A percentile compares a stretch with the other conserved stretches of the same genome.
These are phyloP conservation scores for Perdita meconis DNA, from an alignment of 2,888 invertebrate genomes.

Conservation along the genomic window DNA sequence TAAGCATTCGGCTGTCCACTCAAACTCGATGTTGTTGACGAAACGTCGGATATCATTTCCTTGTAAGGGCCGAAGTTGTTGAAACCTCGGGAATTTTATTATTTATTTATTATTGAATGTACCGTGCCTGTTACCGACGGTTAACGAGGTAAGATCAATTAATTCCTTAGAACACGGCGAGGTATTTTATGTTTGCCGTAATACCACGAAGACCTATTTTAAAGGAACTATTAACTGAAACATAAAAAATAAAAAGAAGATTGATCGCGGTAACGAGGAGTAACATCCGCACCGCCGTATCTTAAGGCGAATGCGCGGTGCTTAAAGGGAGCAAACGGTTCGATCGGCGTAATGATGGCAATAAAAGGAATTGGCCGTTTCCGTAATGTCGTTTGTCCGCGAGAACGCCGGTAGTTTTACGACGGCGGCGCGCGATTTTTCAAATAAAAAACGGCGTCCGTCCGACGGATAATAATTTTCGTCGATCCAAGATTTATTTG, in stretches of 20 bases:
- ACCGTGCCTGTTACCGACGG: neutral
- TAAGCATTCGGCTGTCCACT: neutral
- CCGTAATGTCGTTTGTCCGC: constrained; percentile 7
- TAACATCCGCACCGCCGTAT: neutral
- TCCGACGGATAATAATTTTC: constrained; percentile 34
- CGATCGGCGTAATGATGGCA: constrained; percentile 21
- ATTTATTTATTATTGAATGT: neutral
- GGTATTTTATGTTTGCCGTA: neutral
- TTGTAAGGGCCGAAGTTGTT: neutral
- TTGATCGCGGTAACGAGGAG: neutral
- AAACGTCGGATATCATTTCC: neutral
- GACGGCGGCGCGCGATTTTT: constrained; percentile 47
- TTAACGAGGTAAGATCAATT: neutral
- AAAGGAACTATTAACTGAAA: no score
- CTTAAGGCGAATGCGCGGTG: neutral
- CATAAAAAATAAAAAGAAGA: neutral
- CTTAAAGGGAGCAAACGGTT: neutral
- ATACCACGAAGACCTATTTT: no score
- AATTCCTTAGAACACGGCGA: neutral
- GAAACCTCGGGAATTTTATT: neutral
- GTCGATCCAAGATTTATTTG: constrained; percentile 34
- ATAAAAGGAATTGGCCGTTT: constrained; percentile 47
- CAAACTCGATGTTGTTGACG: neutral
- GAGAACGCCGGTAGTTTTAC: constrained; percentile 32
- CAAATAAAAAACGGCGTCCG: constrained; percentile 37